phyloP scores from a whole-genome alignment of 2,797 vertebrate genomes.

The Parauchenoglanis ngamensis region DNA sequence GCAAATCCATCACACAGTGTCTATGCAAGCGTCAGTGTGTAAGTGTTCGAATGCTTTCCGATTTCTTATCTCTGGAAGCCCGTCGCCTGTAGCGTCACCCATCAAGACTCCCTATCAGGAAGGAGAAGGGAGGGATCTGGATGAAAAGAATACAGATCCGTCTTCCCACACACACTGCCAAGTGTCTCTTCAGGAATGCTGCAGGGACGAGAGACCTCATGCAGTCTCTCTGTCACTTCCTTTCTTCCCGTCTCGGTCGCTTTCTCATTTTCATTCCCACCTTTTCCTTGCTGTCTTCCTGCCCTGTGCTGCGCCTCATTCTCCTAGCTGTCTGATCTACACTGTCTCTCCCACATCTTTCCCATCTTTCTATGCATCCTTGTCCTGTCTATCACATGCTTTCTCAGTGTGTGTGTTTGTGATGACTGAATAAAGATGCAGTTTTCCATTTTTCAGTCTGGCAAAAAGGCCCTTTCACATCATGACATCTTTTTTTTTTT shows the following conservation, averaged over 20 bases:
- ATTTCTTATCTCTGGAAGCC: conserved; percentile 47
- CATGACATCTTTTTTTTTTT: background rate
- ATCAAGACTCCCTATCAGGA: conserved; percentile 42
- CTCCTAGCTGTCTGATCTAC: conserved; percentile 1
- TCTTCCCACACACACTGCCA: conserved; percentile 58
- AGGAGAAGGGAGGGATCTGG: conserved; percentile 26
- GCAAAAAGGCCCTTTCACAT: conserved; percentile 8
- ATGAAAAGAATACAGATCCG: conserved; percentile 38
- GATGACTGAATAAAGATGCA: conserved; percentile 32
- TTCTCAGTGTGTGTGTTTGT: background rate
- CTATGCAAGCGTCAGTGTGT: background rate
- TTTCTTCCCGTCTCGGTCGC: conserved; percentile 21
- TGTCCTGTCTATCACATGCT: background rate
- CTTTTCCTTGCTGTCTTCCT: background rate
- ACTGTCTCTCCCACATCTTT: conserved; percentile 6
- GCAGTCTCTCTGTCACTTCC: conserved; percentile 36
- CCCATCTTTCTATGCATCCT: background rate
- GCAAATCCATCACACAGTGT: conserved; percentile 25
- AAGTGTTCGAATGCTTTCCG: conserved; percentile 20
- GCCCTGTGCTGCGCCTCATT: conserved; percentile 13
- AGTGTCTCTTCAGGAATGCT: conserved; percentile 54
- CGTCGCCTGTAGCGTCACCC: conserved; percentile 33
- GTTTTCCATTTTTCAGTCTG: conserved; percentile 26
- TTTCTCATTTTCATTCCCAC: conserved; percentile 16
- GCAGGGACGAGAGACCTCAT: conserved; percentile 46